A percentile compares a stretch with the other conserved stretches of the same genome.
These are phyloP conservation scores for Misgurnus anguillicaudatus DNA, from an alignment of 2,113 vertebrate species.

Conservation along the genomic window DNA sequence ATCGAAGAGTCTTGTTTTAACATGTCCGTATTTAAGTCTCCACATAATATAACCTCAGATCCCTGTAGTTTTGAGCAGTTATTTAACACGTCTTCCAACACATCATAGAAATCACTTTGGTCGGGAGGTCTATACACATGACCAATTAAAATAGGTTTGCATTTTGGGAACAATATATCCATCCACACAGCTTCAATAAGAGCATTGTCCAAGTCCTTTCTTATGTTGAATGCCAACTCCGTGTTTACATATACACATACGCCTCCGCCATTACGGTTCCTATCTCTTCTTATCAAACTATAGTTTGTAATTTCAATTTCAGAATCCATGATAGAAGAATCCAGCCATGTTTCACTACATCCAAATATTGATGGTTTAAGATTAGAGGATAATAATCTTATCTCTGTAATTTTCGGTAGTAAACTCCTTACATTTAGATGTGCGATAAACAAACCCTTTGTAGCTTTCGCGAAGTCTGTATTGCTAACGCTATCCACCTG, in stretches of 20 bases:
- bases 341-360: no score
- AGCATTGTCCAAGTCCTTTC: not conserved
- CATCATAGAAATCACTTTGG: not conserved
- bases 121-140: not conserved
- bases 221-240: not conserved
- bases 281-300: no score
- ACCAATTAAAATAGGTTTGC: not conserved
- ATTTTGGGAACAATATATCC: not conserved
- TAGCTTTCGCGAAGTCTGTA: no score
- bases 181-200: not conserved
- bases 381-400: no score
- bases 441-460: no score
- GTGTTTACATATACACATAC: not conserved
- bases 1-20: not conserved
- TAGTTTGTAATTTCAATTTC: no score
- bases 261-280: no score
- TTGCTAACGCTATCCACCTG: no score
- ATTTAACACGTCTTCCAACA: not conserved
- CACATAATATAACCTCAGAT: not conserved
- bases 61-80: not conserved
- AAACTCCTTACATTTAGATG: no score
- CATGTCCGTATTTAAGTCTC: not conserved
- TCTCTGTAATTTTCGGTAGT: no score
- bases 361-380: no score
- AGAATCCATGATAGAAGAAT: no score